Evolutionary conservation across 2,797 vertebrate genomes (phyloP).

Genomic region (Synaphobranchus kaupii): DNA sequence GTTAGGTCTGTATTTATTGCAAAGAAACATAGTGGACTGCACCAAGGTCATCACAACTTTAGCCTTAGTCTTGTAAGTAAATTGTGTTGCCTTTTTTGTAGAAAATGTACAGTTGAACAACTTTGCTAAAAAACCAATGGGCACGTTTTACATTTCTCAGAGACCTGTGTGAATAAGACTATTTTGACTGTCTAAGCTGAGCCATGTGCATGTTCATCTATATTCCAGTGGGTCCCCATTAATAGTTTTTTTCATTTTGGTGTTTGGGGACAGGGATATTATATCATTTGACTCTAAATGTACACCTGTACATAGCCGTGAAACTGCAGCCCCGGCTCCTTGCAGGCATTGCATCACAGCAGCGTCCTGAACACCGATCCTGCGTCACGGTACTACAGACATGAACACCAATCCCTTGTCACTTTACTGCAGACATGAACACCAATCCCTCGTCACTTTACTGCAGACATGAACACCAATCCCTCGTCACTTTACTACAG

Average conservation of each 20-base stretch:
- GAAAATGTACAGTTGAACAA: constrained; percentile 33
- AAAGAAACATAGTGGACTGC: constrained; percentile 42
- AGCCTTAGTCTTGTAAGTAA: constrained; percentile 49
- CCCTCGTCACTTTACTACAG: too few relatives aligned
- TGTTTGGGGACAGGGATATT: constrained; percentile 21
- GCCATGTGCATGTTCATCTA: constrained; percentile 35
- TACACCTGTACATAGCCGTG: constrained; percentile 42
- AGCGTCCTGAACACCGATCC: constrained; percentile 17
- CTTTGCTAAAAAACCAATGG: constrained; percentile 36
- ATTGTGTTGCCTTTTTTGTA: constrained; percentile 37
- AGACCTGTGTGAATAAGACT: constrained; percentile 39
- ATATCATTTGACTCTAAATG: constrained; percentile 16
- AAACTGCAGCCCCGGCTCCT: constrained; percentile 66
- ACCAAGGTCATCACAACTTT: constrained; percentile 38
- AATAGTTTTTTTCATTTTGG: constrained; percentile 16
- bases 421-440: neutral
- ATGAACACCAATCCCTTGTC: neutral
- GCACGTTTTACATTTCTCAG: constrained; percentile 39
- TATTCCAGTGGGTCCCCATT: constrained; percentile 23
- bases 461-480: neutral
- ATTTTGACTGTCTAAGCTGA: constrained; percentile 38
- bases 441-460: constrained; percentile 56
- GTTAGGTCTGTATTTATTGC: constrained; percentile 38
- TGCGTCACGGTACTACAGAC: neutral
- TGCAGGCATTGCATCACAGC: constrained; percentile 64